Evolutionary conservation across 2,113 vertebrate species (phyloP).

Genomic region (Isichthys henryi): DNA sequence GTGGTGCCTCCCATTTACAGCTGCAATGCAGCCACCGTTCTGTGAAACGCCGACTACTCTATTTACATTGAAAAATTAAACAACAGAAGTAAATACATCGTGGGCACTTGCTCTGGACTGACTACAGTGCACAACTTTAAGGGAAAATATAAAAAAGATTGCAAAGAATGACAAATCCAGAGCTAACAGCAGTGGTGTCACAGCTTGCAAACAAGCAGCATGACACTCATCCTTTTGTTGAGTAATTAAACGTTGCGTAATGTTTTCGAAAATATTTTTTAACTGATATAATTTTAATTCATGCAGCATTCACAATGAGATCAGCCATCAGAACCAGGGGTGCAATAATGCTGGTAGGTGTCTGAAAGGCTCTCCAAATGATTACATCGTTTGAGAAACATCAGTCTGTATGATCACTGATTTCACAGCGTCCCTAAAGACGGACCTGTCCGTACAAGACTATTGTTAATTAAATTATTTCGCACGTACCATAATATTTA

Average conservation of each 20-base stretch:
- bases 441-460: not conserved
- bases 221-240: not conserved
- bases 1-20: slow-evolving; percentile 3
- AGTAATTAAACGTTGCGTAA: not conserved
- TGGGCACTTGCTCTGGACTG: not conserved
- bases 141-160: not conserved
- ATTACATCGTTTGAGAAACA: not conserved
- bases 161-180: not conserved
- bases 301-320: not conserved
- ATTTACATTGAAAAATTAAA: not conserved
- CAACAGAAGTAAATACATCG: not conserved
- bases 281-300: not conserved
- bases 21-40: slow-evolving; percentile 18
- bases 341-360: not conserved
- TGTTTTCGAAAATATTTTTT: not conserved
- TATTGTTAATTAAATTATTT: not conserved
- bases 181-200: not conserved
- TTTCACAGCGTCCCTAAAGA: not conserved
- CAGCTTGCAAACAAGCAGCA: not conserved
- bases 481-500: not conserved
- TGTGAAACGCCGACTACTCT: not conserved
- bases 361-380: not conserved
- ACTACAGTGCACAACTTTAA: not conserved
- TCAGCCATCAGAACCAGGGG: not conserved
- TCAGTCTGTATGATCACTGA: not conserved